These are phyloP conservation scores for Dascyllus trimaculatus DNA, from an alignment of 2,113 vertebrate genomes.

Conservation along the genomic window DNA sequence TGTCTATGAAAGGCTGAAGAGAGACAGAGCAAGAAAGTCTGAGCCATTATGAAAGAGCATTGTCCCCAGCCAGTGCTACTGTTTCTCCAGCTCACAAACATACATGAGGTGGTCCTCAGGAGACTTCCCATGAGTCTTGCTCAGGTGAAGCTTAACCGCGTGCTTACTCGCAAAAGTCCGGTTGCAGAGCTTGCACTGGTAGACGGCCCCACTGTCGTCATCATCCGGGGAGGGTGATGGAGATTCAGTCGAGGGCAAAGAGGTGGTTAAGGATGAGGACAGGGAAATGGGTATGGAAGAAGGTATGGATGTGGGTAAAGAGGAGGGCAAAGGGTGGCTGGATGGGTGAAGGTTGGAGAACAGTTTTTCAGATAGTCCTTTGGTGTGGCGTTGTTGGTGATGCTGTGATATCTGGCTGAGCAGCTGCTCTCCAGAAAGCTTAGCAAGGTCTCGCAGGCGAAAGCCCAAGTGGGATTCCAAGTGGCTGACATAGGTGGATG, in stretches of 20 bases:
- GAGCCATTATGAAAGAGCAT: constrained; percentile 69
- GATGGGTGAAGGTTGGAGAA: constrained; percentile 85
- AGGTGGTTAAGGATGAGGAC: constrained; percentile 63
- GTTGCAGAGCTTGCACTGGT: constrained; percentile 99
- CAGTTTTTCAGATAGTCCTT: constrained; percentile 95
- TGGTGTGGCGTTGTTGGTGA: constrained; percentile 86
- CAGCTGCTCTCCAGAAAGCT: constrained; percentile 95
- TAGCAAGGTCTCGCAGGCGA: constrained; percentile 95
- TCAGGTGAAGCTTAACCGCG: constrained; percentile 98
- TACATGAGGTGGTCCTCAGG: constrained; percentile 99
- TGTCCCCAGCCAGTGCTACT: constrained; percentile 89
- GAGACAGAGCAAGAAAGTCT: constrained; percentile 64
- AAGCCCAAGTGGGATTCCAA: constrained; percentile 98
- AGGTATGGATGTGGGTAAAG: constrained; percentile 63
- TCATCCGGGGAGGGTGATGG: constrained; percentile 91
- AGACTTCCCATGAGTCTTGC: constrained; percentile 99
- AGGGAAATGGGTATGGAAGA: constrained; percentile 70
- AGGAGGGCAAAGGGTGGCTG: constrained; percentile 78
- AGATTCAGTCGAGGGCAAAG: constrained; percentile 70
- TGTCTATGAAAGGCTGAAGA: constrained; percentile 72
- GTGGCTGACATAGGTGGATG: constrained; percentile 98
- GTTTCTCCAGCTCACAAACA: constrained; percentile 96
- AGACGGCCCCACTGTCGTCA: constrained; percentile 88
- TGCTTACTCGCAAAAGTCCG: constrained; percentile 99
- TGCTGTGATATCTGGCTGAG: constrained; percentile 90